A percentile compares a stretch with the other conserved stretches of the same genome.
These are phyloP conservation scores for Grallaria varia DNA, from an alignment of 2,113 vertebrate genomes.

Conservation along the genomic window DNA sequence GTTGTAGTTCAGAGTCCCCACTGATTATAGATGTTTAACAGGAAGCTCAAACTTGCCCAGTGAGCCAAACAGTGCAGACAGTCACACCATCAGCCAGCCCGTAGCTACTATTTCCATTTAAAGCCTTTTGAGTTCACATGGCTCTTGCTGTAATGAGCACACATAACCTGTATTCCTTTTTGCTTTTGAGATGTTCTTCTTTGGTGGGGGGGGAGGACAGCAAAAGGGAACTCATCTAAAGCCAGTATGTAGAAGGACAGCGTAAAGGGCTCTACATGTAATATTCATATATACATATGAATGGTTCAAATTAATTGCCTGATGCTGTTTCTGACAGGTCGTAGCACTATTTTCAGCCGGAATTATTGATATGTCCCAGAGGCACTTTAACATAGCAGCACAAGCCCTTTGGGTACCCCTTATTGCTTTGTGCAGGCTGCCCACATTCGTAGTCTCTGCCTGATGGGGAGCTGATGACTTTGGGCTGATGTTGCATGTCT, in stretches of 20 bases:
- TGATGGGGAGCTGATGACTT: not conserved
- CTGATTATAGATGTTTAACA: not conserved
- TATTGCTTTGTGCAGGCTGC: not conserved
- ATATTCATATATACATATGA: not conserved
- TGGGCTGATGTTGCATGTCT: not conserved
- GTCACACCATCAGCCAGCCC: not conserved
- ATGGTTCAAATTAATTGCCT: not conserved
- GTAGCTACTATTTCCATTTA: not conserved
- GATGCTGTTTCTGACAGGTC: not conserved
- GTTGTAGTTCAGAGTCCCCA: not conserved
- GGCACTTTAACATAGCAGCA: not conserved
- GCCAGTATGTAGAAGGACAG: not conserved
- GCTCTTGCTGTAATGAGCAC: not conserved
- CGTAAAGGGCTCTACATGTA: not conserved
- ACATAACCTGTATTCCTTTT: not conserved
- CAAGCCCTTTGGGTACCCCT: not conserved
- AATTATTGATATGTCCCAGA: not conserved
- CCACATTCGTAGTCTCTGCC: not conserved
- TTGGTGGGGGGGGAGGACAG: not conserved
- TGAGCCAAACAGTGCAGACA: not conserved
- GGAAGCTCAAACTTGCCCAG: not conserved
- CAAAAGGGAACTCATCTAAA: not conserved
- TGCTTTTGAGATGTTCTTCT: not conserved
- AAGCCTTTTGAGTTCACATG: not conserved
- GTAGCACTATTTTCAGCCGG: not conserved